A percentile compares a stretch with the other conserved stretches of the same genome.
phyloP scores from a whole-genome alignment of 2,113 vertebrate species.

The Gavia stellata region DNA sequence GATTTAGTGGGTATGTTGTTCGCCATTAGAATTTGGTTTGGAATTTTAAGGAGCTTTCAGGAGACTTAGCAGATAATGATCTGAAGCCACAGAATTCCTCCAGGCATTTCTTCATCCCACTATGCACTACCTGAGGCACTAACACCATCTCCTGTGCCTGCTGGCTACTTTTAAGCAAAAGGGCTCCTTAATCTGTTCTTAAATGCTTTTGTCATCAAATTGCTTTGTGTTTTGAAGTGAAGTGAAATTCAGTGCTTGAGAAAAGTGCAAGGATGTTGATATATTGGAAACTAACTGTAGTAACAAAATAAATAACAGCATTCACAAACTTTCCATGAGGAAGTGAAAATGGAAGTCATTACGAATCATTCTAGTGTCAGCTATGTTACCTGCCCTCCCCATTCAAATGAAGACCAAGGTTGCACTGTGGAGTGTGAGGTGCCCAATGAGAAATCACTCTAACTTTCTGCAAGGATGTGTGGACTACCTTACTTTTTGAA shows the following conservation, averaged over 20 bases:
- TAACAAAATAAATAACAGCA: not conserved
- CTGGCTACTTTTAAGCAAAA: not conserved
- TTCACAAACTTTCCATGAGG: not conserved
- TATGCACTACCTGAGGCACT: not conserved
- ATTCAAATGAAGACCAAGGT: not conserved
- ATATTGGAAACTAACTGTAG: not conserved
- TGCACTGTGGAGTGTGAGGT: not conserved
- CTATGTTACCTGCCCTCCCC: not conserved
- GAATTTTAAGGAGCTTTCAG: constrained; percentile 41
- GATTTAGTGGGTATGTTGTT: not conserved
- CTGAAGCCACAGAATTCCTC: constrained; percentile 18
- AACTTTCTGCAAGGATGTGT: not conserved
- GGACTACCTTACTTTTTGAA: not conserved
- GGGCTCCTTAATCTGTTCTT: not conserved
- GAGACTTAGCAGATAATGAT: constrained; percentile 4
- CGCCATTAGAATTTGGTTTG: constrained; percentile 10
- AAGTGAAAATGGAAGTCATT: not conserved
- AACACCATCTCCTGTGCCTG: not conserved
- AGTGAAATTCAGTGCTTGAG: not conserved
- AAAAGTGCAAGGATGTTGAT: not conserved
- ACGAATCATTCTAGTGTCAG: not conserved
- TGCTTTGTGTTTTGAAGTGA: not conserved
- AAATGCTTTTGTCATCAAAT: not conserved
- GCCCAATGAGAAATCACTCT: not conserved
- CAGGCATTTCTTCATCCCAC: constrained; percentile 4